Evolutionary conservation across 2,113 vertebrate genomes (phyloP).

Genomic region (Sinocyclocheilus anshuiensis): DNA sequence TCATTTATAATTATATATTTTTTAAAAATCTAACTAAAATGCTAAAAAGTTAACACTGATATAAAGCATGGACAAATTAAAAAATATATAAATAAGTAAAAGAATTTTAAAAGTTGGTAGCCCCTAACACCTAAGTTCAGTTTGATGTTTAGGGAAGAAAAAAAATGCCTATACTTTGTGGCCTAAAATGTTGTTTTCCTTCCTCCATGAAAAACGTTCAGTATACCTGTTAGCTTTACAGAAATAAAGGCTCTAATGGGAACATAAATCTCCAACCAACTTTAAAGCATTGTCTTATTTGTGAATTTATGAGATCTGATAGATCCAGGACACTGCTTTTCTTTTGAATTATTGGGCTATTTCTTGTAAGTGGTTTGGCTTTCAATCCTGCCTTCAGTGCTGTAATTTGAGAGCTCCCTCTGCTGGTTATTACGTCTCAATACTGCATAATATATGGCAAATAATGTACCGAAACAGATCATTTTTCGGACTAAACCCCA

Average conservation of each 20-base stretch:
- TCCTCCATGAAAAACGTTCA: not conserved
- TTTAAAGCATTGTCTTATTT: conserved; percentile 57
- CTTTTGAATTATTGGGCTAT: conserved; percentile 45
- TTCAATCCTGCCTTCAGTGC: not conserved
- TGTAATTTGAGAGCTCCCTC: conserved; percentile 14
- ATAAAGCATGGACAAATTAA: not conserved
- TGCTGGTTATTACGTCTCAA: not conserved
- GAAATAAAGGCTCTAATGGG: not conserved
- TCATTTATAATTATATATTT: not conserved
- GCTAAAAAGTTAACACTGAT: not conserved
- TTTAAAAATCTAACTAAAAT: not conserved
- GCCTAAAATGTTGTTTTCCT: not conserved
- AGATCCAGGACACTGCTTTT: conserved; percentile 64
- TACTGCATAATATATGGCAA: not conserved
- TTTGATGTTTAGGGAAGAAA: not conserved
- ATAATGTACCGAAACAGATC: not conserved
- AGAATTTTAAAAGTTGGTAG: not conserved
- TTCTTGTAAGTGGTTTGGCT: not conserved
- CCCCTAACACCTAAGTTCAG: no score
- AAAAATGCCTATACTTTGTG: not conserved
- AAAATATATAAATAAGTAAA: not conserved
- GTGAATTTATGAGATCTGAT: conserved; percentile 66
- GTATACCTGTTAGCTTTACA: conserved; percentile 10
- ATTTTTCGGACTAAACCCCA: no score
- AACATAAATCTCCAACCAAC: not conserved